Percentiles rank a stretch among this genome's conserved stretches.
These are phyloP conservation scores for Calyptommatus sinebrachiatus DNA, from an alignment of 2,113 vertebrate species.

Conservation along the genomic window DNA sequence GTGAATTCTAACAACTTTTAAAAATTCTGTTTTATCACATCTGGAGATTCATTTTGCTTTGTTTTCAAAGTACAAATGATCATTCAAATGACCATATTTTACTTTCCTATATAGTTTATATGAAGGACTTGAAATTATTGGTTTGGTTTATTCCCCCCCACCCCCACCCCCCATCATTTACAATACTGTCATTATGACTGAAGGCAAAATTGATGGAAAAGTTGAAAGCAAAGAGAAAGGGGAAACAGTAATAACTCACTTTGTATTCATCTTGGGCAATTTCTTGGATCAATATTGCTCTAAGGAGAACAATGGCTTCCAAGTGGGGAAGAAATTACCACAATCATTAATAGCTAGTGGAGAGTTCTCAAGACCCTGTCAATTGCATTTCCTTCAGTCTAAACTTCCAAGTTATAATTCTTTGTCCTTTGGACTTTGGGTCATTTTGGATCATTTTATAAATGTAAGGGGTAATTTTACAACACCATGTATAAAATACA, in stretches of 20 bases:
- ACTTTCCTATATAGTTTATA: neutral
- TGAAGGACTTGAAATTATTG: neutral
- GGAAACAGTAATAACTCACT: neutral
- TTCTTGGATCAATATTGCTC: neutral
- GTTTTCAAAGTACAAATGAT: neutral
- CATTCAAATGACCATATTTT: conserved; percentile 3
- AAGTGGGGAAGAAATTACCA: neutral
- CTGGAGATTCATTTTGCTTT: conserved; percentile 2
- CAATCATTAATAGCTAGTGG: neutral
- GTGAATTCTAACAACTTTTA: no score
- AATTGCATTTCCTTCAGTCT: neutral
- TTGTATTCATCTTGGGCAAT: neutral
- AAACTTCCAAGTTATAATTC: neutral
- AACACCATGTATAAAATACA: neutral
- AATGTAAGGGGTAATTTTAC: neutral
- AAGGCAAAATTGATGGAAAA: neutral
- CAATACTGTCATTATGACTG: neutral
- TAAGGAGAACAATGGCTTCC: neutral
- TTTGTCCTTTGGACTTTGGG: neutral
- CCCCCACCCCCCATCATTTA: neutral
- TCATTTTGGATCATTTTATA: neutral
- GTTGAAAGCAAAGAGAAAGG: neutral
- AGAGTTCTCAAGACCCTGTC: neutral
- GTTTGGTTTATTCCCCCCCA: neutral
- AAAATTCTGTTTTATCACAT: no score